Percentiles rank a stretch among this genome's conserved stretches.
These are phyloP conservation scores for Paralichthys olivaceus DNA, from an alignment of 2,113 vertebrate genomes.

Conservation along the genomic window DNA sequence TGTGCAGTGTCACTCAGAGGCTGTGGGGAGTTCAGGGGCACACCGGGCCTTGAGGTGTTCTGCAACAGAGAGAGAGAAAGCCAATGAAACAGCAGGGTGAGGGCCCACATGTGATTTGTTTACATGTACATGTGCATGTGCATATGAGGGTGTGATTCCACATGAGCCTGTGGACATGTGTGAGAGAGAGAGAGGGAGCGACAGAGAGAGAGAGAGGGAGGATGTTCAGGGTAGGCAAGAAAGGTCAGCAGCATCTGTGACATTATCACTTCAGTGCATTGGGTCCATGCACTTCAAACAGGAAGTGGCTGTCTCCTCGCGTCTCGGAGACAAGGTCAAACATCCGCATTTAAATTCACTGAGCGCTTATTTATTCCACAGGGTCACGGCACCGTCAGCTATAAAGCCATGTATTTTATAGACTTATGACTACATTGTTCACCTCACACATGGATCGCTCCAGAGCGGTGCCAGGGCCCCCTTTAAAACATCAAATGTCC, in stretches of 20 bases:
- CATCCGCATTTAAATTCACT: conserved; percentile 30
- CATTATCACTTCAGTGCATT: conserved; percentile 27
- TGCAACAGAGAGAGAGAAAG: background rate
- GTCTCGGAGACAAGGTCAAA: conserved; percentile 30
- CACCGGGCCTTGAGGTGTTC: background rate
- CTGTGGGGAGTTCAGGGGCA: conserved; percentile 8
- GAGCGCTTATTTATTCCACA: conserved; percentile 27
- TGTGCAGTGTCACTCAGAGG: conserved; percentile 41
- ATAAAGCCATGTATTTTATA: conserved; percentile 22
- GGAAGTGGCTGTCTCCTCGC: conserved; percentile 5
- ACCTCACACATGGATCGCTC: background rate
- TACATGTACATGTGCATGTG: background rate
- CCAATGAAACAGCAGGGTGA: background rate
- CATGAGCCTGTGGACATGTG: background rate
- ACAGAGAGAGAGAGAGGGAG: background rate
- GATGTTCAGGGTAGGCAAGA: conserved; percentile 9
- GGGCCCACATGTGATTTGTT: background rate
- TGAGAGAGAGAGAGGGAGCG: background rate
- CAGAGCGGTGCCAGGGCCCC: background rate
- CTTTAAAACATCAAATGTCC: background rate
- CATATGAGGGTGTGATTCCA: background rate
- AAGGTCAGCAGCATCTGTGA: conserved; percentile 43
- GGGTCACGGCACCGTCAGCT: conserved; percentile 28
- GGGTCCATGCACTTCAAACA: conserved; percentile 17
- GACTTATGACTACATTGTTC: conserved; percentile 7